Base-by-base conservation (phyloP, 2,888 invertebrate genomes). In the Asteroscopus sphinx region DNA sequence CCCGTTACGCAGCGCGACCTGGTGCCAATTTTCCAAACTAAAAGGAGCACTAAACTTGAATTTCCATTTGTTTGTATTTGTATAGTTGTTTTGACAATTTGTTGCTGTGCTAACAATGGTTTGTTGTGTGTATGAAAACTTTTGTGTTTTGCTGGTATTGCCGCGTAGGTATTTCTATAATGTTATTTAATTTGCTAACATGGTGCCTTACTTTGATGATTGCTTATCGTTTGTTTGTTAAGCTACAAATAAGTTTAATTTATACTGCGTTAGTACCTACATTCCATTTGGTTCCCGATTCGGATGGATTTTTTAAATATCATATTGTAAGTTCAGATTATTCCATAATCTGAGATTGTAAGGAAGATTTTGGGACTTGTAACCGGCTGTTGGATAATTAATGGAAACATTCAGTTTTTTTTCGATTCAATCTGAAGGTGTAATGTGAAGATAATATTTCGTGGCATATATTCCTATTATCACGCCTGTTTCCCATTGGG, bases 271-370 rank as follows among this genome's bases (percentile, higher is more conserved):
- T 59, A 64, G 64, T 82, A 90, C n/a, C n/a, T n/a, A n/a, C 89
- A 90, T 90, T 90, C 90, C 89, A 89, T 65, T 79, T 79, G 78
- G 78, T 81, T 82, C 83, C 77, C 80, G 80, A 78, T 70, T 85
- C 83, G 82, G 85, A 82, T 73, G 87, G 84, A 82, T 82, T 79
- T 81, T 83, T 78, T 77, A 36, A 61, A 61, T 68, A 64, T 61
- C 47, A 66, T 74, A 68, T n/a, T n/a, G n/a, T n/a, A n/a, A n/a
- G n/a, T n/a, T n/a, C n/a, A n/a, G n/a, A n/a, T n/a, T n/a, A n/a
- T n/a, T n/a, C n/a, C n/a, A n/a, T n/a, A n/a, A n/a, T n/a, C n/a
- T n/a, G n/a, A n/a, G n/a, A n/a, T 68, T 46, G n/a, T 77, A 64
- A 71, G 64, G 30, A 63, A 35, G 44, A 35, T 49, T 58, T 59